Evolutionary conservation across 2,113 vertebrate genomes (phyloP), one percentile per base, ranked within the genome.

Genomic region (Cavia porcellus): DNA sequence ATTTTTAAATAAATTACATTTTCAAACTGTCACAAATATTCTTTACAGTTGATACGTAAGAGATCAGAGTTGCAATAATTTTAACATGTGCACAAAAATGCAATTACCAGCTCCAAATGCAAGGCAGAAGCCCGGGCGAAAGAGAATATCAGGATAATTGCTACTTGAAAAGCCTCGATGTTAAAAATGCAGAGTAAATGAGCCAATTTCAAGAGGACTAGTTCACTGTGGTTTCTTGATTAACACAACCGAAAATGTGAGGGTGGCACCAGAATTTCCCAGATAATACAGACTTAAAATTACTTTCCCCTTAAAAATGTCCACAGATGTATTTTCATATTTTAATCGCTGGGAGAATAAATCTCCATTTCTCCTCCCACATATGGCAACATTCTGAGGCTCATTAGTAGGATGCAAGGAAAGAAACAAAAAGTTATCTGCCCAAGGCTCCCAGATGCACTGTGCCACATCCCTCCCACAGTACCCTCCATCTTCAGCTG

Each of bases 381-480:
- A 24, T 47, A 32, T 3, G 20, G n/a, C 74, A 20, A 86, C 8
- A 59, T 0, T 17, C 50, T 25, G 10, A 86, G 55, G 55, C 19
- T 19, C 52, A 1, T 2, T 22, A 32, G 7, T 30, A 28, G 15
- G 74, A 28, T 30, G n/a, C 19, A 77, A 12, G 28, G 52, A 68
- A 50, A 62, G n/a, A 89, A 7, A 1, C 32, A 74, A 66, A 62
- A 38, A 1, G 0, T 4, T 1, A 2, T 66, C 38, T 82, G 13
- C 28, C 45, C 52, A 68, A 30, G 55, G 59, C 24, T 45, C 52
- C 50, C 57, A 66, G 28, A 59, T 11, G 12, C 1, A 3, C 1
- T 24, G 1, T 42, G 13, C 45, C 25, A 0, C 32, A 1, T 8
- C 55, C 38, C 19, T 47, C 74, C 10, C 0, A 1, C 1, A 19